Percentiles rank a stretch among this genome's conserved stretches.
These are phyloP conservation scores for Neopipo cinnamomea DNA, from an alignment of 2,113 vertebrate species.

Conservation along the genomic window DNA sequence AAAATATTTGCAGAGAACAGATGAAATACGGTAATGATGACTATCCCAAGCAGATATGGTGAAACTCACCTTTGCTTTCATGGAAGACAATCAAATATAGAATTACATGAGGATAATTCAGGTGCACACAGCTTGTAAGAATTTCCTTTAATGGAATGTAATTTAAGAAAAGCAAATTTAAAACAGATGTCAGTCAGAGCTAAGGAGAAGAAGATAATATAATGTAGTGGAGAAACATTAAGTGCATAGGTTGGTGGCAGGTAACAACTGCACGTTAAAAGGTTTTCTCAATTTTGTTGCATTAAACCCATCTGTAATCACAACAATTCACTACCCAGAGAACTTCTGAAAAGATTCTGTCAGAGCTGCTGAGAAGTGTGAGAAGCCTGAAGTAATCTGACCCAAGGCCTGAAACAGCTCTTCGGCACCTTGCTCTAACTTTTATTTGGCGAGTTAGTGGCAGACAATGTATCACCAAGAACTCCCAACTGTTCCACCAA, in stretches of 20 bases:
- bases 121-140: not conserved
- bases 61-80: not conserved
- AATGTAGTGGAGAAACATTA: not conserved
- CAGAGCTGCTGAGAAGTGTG: not conserved
- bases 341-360: not conserved
- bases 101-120: not conserved
- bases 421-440: not conserved
- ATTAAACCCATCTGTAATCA: not conserved
- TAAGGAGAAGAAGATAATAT: not conserved
- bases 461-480: not conserved
- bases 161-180: not conserved
- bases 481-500: not conserved
- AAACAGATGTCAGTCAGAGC: not conserved
- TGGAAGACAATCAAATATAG: not conserved
- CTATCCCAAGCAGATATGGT: not conserved
- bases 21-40: not conserved
- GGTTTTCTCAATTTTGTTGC: not conserved
- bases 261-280: not conserved
- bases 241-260: not conserved
- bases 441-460: not conserved
- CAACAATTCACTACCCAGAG: not conserved
- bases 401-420: not conserved
- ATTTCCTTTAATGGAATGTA: not conserved
- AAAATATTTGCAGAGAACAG: not conserved
- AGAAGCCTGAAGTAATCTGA: not conserved